Evolutionary conservation across 2,888 invertebrate genomes (phyloP).

Genomic region (Parnassius mnemosyne): DNA sequence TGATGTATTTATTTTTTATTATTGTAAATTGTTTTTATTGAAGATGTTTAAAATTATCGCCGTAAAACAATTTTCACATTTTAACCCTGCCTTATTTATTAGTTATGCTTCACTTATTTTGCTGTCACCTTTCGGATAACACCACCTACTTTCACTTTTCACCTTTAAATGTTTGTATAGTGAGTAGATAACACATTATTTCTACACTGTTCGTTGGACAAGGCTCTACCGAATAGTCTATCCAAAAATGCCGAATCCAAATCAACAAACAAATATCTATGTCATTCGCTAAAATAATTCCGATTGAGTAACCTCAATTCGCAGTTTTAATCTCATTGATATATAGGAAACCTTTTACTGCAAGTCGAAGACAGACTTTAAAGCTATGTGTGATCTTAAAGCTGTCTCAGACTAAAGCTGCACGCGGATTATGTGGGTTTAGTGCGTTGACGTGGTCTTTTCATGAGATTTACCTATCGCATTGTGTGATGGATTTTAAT

Average conservation of each 20-base stretch:
- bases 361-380: slow-evolving; percentile 34
- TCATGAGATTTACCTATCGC: not conserved
- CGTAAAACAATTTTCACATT: too few relatives aligned
- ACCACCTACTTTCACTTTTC: too few relatives aligned
- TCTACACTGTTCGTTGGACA: too few relatives aligned
- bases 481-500: not conserved
- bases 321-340: slow-evolving; percentile 25
- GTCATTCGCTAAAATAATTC: slow-evolving; percentile 19
- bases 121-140: too few relatives aligned
- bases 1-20: too few relatives aligned
- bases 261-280: slow-evolving; percentile 8
- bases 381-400: slow-evolving; percentile 10
- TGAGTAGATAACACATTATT: too few relatives aligned
- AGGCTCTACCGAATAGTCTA: not conserved
- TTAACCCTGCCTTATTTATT: too few relatives aligned
- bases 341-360: slow-evolving; percentile 34
- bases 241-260: not conserved
- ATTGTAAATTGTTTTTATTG: too few relatives aligned
- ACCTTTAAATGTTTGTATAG: too few relatives aligned
- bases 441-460: slow-evolving; percentile 1
- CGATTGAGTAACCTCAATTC: not conserved
- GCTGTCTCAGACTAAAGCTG: slow-evolving; percentile 11
- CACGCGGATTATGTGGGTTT: slow-evolving; percentile 3
- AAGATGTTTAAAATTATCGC: too few relatives aligned
- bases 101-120: too few relatives aligned